A percentile compares a stretch with the other conserved stretches of the same genome.
These are phyloP conservation scores for Neomorphus geoffroyi DNA, from an alignment of 2,797 vertebrate species.

Conservation along the genomic window DNA sequence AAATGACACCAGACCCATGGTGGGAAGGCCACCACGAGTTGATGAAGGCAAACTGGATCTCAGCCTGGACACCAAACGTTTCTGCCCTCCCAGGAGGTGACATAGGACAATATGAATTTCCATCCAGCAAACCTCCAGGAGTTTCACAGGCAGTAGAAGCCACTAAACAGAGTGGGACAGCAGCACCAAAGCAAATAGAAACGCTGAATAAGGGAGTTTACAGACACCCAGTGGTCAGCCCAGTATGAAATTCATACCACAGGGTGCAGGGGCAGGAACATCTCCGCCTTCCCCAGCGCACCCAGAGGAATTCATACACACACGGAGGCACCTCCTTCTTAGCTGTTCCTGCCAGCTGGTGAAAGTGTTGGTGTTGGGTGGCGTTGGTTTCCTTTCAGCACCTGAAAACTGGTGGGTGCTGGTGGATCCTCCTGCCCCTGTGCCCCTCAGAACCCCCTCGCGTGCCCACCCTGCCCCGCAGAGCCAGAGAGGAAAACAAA, in stretches of 20 bases:
- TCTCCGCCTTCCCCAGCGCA: not conserved
- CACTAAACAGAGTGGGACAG: not conserved
- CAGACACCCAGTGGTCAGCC: not conserved
- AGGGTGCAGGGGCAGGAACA: not conserved
- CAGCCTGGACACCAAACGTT: not conserved
- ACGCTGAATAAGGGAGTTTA: not conserved
- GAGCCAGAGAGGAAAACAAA: not conserved
- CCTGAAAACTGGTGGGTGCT: not conserved
- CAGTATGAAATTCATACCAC: not conserved
- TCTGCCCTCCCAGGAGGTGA: not conserved
- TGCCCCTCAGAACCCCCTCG: accelerated
- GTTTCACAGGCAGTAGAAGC: not conserved
- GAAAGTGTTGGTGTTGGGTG: not conserved
- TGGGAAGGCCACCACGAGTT: not conserved
- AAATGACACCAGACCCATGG: not conserved
- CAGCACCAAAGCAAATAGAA: not conserved
- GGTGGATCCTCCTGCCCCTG: not conserved
- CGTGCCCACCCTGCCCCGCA: accelerated
- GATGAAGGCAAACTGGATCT: not conserved
- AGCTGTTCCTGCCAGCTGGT: not conserved
- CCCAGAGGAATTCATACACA: not conserved
- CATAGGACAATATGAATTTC: not conserved
- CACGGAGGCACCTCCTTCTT: not conserved
- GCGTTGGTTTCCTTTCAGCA: not conserved
- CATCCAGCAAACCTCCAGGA: not conserved